These are phyloP conservation scores for Ectropis grisescens DNA, from an alignment of 1,140 invertebrate species.

Conservation along the genomic window DNA sequence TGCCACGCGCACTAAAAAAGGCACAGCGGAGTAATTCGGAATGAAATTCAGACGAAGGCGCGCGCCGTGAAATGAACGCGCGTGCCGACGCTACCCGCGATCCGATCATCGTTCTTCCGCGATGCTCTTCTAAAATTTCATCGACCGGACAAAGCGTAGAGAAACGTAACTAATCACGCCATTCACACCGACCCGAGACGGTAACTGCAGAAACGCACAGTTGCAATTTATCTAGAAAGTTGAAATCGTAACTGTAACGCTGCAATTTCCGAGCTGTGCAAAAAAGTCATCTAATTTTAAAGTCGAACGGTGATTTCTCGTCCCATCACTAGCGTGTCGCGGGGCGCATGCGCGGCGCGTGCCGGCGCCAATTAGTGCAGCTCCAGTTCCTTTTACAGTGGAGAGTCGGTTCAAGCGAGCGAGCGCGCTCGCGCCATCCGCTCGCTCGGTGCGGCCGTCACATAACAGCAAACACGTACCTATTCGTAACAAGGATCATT, in stretches of 20 bases:
- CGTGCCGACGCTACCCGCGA: conserved; percentile 4
- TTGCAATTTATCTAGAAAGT: conserved; percentile 28
- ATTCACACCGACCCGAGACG: not conserved
- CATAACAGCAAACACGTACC: no score
- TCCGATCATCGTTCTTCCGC: conserved; percentile 16
- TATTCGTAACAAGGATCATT: no score
- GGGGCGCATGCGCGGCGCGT: conserved; percentile 57
- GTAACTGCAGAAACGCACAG: conserved; percentile 28
- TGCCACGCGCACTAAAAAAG: conserved; percentile 40
- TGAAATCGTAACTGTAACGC: conserved; percentile 29
- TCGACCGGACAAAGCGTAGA: no score
- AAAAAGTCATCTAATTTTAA: conserved; percentile 34
- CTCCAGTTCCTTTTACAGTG: conserved; percentile 58
- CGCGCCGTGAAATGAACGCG: conserved; percentile 41
- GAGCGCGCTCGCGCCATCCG: no score
- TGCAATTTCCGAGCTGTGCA: conserved; percentile 31
- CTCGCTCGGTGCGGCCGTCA: no score
- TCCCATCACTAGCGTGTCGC: conserved; percentile 58
- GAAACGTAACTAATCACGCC: no score
- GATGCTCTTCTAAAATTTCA: no score
- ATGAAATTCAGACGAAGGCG: conserved; percentile 39
- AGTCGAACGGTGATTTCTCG: conserved; percentile 49
- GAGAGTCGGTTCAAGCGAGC: no score
- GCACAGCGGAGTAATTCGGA: conserved; percentile 33
- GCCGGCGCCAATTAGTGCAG: conserved; percentile 64